phyloP scores from a whole-genome alignment of 2,113 vertebrate species.

The Dermatemys mawii region DNA sequence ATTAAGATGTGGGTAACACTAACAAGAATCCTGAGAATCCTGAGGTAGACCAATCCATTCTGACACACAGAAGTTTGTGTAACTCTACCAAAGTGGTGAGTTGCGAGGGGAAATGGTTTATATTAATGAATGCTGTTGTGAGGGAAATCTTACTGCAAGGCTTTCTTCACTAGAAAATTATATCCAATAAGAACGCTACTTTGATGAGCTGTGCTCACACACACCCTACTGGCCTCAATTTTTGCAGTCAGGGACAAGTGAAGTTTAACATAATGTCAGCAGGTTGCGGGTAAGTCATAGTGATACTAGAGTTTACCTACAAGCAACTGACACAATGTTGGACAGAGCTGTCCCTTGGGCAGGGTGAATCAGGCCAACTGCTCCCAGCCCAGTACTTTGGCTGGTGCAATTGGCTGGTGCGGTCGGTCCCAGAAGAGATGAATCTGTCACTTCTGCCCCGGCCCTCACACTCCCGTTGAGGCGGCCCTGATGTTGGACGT shows the following conservation, averaged over 20 bases:
- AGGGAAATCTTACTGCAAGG: background rate
- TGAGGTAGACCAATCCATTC: fast-evolving
- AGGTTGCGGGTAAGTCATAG: background rate
- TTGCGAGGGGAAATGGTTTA: background rate
- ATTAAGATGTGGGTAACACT: background rate
- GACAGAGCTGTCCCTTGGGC: too few species aligned
- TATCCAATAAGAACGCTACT: background rate
- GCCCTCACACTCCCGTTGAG: too few species aligned
- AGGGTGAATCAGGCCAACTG: too few species aligned
- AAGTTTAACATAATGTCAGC: background rate
- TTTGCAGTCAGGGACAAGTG: background rate
- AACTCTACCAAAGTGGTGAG: background rate
- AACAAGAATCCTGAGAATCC: background rate
- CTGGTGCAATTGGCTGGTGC: too few species aligned
- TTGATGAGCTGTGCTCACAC: background rate
- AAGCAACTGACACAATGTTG: background rate
- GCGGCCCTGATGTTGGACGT: background rate
- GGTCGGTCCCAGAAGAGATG: too few species aligned
- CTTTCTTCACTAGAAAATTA: background rate
- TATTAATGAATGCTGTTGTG: background rate
- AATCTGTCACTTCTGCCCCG: too few species aligned
- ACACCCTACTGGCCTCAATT: background rate
- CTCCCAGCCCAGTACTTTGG: too few species aligned
- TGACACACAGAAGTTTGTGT: background rate
- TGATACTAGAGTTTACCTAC: background rate